phyloP scores from a whole-genome alignment of 2,797 vertebrate species.

The Melanitta fusca region DNA sequence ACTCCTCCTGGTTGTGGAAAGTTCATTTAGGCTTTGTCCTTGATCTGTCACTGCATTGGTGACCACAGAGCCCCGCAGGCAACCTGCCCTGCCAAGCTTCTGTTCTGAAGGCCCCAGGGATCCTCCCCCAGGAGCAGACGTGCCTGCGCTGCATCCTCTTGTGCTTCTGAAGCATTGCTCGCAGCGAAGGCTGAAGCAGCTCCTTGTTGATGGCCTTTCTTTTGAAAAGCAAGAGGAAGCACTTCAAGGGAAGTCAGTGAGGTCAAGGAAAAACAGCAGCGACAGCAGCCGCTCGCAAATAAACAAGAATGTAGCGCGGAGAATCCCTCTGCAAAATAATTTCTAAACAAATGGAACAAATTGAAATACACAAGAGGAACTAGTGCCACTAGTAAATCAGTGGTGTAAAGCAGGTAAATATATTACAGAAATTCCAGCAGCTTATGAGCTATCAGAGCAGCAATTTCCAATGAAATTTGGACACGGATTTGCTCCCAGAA shows the following conservation, averaged over 20 bases:
- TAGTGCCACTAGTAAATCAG: not conserved
- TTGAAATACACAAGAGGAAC: not conserved
- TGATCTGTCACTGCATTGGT: accelerated
- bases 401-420: conserved; percentile 11
- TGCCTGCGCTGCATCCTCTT: not conserved
- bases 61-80: not conserved
- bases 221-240: not conserved
- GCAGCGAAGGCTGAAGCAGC: not conserved
- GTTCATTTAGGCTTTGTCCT: not conserved
- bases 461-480: not conserved
- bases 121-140: accelerated
- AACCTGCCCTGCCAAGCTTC: not conserved
- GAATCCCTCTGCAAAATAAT: not conserved
- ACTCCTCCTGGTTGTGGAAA: not conserved
- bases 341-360: conserved; percentile 21
- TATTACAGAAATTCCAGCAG: not conserved
- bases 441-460: not conserved
- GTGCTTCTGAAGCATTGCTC: not conserved
- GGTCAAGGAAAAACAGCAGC: not conserved
- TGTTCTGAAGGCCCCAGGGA: not conserved
- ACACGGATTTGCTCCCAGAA: not conserved
- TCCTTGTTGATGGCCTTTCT: not conserved
- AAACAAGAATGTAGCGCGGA: not conserved
- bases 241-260: not conserved
- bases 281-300: not conserved